Conservation (phyloP, 2,113 vertebrate species). For the Takifugu flavidus region DNA sequence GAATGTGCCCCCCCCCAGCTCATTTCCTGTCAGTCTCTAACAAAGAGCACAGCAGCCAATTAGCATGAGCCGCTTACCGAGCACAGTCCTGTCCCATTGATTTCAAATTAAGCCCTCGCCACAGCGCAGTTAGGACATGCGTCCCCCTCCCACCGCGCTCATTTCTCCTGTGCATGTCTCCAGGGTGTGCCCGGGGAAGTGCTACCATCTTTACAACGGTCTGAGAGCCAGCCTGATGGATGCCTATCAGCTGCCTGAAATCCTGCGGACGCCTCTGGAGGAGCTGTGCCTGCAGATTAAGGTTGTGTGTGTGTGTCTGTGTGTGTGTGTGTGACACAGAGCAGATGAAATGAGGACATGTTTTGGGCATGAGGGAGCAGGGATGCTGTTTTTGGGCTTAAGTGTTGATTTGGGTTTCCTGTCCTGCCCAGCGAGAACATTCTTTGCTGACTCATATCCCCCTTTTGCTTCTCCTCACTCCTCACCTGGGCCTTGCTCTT, state of each 20-base stretch:
- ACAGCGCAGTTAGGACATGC: conserved; percentile 14
- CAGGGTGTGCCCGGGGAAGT: conserved; percentile 94
- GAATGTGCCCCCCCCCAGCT: conserved; percentile 19
- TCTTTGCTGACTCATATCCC: conserved; percentile 29
- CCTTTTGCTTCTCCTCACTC: conserved; percentile 5
- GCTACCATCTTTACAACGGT: conserved; percentile 93
- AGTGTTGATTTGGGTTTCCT: conserved; percentile 10
- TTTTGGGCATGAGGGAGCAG: conserved; percentile 7
- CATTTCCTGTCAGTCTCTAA: conserved; percentile 29
- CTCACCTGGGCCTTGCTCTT: background rate
- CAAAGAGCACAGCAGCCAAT: conserved; percentile 46
- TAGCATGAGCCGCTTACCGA: conserved; percentile 40
- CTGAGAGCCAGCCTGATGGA: conserved; percentile 90
- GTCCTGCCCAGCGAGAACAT: conserved; percentile 32
- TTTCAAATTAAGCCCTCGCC: conserved; percentile 38
- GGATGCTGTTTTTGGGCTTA: conserved; percentile 11
- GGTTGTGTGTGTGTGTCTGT: conserved; percentile 66
- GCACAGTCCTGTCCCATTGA: conserved; percentile 35
- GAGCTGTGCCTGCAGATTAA: conserved; percentile 98
- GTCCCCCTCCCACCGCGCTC: background rate
- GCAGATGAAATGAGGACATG: background rate
- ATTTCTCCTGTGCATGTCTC: conserved; percentile 11
- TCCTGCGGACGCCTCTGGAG: conserved; percentile 92
- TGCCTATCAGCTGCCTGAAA: conserved; percentile 94
- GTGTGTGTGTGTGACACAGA: background rate